Conservation (phyloP, 2,888 invertebrate genomes). For the Desoria tigrina region DNA sequence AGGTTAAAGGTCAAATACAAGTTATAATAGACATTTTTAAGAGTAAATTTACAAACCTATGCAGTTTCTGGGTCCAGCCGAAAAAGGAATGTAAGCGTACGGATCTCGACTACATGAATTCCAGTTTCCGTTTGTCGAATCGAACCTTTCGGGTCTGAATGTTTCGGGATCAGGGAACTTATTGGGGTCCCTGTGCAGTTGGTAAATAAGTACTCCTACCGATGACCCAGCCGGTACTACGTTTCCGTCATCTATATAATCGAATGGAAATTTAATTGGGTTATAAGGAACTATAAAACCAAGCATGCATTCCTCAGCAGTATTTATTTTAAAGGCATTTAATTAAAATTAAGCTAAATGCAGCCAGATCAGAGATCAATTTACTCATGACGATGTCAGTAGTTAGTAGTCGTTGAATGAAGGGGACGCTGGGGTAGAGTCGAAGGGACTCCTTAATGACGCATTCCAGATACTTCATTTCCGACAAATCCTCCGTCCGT, state of each 20-base stretch:
- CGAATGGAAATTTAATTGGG: no score
- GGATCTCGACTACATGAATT: conserved; percentile 9
- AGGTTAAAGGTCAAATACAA: no score
- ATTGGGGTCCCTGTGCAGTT: not conserved
- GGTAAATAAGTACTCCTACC: conserved; percentile 28
- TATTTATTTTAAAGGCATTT: no score
- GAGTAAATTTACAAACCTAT: no score
- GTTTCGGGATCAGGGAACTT: not conserved
- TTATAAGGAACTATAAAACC: no score
- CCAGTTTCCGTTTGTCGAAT: conserved; percentile 44
- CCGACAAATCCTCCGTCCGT: conserved; percentile 57
- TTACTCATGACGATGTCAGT: conserved; percentile 50
- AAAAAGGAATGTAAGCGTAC: conserved; percentile 15
- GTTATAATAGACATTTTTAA: no score
- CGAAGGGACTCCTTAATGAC: conserved; percentile 57
- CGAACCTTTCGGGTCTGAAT: not conserved
- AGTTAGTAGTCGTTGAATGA: conserved; percentile 54
- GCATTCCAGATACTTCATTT: conserved; percentile 56
- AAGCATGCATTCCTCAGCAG: no score
- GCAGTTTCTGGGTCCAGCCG: conserved; percentile 17
- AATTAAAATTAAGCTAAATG: no score
- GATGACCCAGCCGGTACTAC: conserved; percentile 32
- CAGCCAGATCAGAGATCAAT: no score
- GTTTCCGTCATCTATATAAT: no score
- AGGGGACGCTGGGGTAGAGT: conserved; percentile 57